phyloP scores from a whole-genome alignment of 1,140 invertebrate genomes.

The Camponotus vicinus region DNA sequence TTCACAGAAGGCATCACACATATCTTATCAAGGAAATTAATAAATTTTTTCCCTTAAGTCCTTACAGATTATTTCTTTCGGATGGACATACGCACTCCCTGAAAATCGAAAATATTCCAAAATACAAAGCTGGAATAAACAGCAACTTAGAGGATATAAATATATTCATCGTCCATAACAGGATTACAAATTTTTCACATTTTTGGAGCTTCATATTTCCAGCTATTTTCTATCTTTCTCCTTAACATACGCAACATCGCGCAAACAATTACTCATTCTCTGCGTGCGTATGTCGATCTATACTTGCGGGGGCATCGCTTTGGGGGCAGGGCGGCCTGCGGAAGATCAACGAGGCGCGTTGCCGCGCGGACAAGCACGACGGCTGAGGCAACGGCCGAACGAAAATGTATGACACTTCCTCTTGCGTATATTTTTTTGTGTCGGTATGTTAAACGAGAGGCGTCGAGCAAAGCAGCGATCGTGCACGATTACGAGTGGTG shows the following conservation, averaged over 20 bases:
- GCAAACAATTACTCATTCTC: neutral
- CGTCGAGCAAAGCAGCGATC: constrained; percentile 71
- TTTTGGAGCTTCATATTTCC: neutral
- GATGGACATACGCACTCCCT: too few species aligned
- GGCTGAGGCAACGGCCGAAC: constrained; percentile 39
- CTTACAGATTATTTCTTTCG: too few species aligned
- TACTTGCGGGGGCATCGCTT: constrained; percentile 28
- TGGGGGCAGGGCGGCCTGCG: constrained; percentile 30
- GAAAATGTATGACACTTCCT: constrained; percentile 58
- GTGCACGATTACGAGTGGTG: constrained; percentile 13
- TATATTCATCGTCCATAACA: neutral
- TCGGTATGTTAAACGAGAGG: constrained; percentile 77
- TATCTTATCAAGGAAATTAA: too few species aligned
- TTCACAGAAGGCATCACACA: too few species aligned
- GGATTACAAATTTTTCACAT: neutral
- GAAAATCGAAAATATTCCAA: too few species aligned
- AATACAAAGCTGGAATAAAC: too few species aligned
- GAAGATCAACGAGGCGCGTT: constrained; percentile 44
- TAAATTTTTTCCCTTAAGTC: too few species aligned
- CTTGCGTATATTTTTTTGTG: constrained; percentile 63
- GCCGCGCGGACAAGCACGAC: constrained; percentile 16
- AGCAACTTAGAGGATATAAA: too few species aligned
- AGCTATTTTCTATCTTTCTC: neutral
- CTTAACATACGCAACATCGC: neutral
- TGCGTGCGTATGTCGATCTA: neutral